A percentile compares a stretch with the other conserved stretches of the same genome.
These are phyloP conservation scores for Pemphigus obesinymphae DNA, from an alignment of 1,140 invertebrate genomes.

Conservation along the genomic window DNA sequence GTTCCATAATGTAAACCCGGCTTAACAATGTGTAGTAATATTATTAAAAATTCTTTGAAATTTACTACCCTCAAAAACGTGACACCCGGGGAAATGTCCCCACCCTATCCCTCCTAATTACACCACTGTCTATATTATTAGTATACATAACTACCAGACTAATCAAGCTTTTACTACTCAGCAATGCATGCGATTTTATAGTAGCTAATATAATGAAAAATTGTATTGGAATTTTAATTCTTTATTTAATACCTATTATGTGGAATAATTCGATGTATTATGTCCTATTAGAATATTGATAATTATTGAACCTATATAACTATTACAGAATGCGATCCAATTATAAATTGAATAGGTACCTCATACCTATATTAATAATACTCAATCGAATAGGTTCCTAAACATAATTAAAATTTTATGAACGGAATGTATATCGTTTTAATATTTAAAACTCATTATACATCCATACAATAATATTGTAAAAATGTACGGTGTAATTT, in stretches of 20 bases:
- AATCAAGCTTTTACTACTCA: no score
- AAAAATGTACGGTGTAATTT: background rate
- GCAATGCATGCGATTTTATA: no score
- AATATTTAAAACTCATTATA: background rate
- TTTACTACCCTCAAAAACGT: no score
- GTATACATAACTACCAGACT: no score
- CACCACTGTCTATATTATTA: no score
- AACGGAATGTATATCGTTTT: background rate
- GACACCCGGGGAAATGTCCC: no score
- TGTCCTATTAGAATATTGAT: background rate
- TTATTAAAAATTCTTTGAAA: no score
- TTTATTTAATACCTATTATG: background rate
- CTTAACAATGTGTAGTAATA: no score
- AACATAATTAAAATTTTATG: background rate
- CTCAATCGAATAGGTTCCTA: background rate
- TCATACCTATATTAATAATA: no score
- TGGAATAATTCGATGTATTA: background rate
- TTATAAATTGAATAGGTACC: background rate
- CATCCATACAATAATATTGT: background rate
- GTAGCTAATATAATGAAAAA: no score
- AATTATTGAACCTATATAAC: background rate
- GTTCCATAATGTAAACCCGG: no score
- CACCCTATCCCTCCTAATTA: no score
- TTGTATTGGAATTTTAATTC: background rate
- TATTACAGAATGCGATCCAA: constrained; percentile 1